Evolutionary conservation across 2,888 invertebrate genomes (phyloP).

Genomic region (Euplagia quadripunctaria): DNA sequence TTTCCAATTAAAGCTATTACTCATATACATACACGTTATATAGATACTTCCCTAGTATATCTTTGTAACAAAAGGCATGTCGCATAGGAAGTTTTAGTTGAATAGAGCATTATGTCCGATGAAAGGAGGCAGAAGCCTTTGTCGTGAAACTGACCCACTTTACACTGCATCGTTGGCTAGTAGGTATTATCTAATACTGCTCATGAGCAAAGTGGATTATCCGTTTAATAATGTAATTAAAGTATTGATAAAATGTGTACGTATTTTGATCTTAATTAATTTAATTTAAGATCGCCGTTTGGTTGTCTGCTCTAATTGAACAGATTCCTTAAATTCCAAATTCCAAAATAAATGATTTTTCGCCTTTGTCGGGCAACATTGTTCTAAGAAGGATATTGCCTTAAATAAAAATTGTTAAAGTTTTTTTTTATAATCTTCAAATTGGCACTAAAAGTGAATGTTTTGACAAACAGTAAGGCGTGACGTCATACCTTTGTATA

Average conservation of each 20-base stretch:
- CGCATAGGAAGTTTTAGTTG: background rate
- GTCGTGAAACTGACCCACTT: slow-evolving; percentile 6
- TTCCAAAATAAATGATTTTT: too few species aligned
- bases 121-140: slow-evolving; percentile 1
- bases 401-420: too few species aligned
- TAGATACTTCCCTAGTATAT: background rate
- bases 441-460: too few species aligned
- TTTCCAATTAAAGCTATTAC: too few species aligned
- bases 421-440: too few species aligned
- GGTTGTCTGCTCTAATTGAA: background rate
- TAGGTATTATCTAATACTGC: background rate
- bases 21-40: background rate
- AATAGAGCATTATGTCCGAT: background rate
- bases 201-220: background rate
- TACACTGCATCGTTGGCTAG: background rate
- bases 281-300: background rate
- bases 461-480: too few species aligned
- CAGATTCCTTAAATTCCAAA: background rate
- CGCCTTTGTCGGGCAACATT: too few species aligned
- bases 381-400: too few species aligned
- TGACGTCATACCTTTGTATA: too few species aligned
- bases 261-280: background rate
- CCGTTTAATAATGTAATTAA: background rate
- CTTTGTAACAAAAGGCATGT: slow-evolving; percentile 1
- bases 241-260: background rate